A percentile compares a stretch with the other conserved stretches of the same genome.
phyloP scores from a whole-genome alignment of 2,113 vertebrate species.

The Tiliqua scincoides region DNA sequence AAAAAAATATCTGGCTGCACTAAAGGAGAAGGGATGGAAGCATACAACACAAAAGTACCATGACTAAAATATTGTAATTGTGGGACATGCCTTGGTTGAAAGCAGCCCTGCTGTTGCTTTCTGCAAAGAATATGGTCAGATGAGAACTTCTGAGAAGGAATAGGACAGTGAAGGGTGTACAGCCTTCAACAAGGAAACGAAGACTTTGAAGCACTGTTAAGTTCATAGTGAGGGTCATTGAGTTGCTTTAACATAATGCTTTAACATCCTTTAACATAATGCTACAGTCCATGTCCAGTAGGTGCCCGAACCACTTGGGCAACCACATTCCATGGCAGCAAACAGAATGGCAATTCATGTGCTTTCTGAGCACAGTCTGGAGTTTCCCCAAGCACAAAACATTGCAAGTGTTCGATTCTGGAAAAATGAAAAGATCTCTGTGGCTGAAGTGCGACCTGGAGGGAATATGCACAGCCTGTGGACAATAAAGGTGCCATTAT shows the following conservation, averaged over 20 bases:
- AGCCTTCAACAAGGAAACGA: neutral
- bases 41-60: neutral
- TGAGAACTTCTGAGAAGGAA: neutral
- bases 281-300: neutral
- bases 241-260: neutral
- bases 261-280: neutral
- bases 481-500: neutral
- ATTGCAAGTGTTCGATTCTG: neutral
- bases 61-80: neutral
- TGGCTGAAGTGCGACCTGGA: neutral
- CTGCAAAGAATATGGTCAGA: neutral
- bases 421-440: neutral
- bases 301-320: neutral
- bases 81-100: neutral
- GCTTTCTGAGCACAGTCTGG: neutral
- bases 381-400: neutral
- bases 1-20: neutral
- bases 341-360: neutral
- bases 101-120: neutral
- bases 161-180: neutral
- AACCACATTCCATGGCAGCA: neutral
- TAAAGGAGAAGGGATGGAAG: neutral
- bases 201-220: neutral
- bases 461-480: neutral
- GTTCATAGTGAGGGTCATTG: neutral